Evolutionary conservation across 2,888 invertebrate species (phyloP).

Genomic region (Anaspis maculata): DNA sequence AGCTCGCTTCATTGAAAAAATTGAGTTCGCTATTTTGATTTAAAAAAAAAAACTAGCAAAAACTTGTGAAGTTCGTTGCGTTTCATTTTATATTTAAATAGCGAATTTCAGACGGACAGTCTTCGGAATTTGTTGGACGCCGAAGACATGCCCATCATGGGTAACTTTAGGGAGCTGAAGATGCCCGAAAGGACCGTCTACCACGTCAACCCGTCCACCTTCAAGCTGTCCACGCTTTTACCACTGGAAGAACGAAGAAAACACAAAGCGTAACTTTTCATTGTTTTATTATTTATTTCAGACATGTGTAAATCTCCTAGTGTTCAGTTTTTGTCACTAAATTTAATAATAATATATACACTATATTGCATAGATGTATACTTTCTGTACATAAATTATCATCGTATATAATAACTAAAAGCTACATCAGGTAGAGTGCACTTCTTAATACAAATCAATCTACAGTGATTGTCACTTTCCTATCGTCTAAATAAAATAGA

Average conservation of each 20-base stretch:
- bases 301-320: constrained; percentile 18
- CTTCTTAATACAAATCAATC: too few species aligned
- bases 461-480: too few species aligned
- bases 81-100: neutral
- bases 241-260: constrained; percentile 23
- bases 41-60: too few species aligned
- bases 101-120: constrained; percentile 43
- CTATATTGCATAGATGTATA: constrained; percentile 25
- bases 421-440: too few species aligned
- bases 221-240: constrained; percentile 45
- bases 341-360: constrained; percentile 22
- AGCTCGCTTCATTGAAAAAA: too few species aligned
- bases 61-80: too few species aligned
- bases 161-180: constrained; percentile 49
- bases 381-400: constrained; percentile 24
- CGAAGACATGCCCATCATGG: constrained; percentile 41
- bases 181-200: constrained; percentile 43
- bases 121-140: constrained; percentile 48
- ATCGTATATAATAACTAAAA: too few species aligned
- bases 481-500: too few species aligned
- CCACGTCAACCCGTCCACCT: constrained; percentile 48
- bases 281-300: constrained; percentile 3
- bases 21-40: too few species aligned
- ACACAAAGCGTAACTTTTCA: constrained; percentile 1
- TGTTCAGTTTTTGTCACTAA: constrained; percentile 6